Evolutionary conservation across 1,140 invertebrate genomes (phyloP).

Genomic region (Macrocentrus cingulum): DNA sequence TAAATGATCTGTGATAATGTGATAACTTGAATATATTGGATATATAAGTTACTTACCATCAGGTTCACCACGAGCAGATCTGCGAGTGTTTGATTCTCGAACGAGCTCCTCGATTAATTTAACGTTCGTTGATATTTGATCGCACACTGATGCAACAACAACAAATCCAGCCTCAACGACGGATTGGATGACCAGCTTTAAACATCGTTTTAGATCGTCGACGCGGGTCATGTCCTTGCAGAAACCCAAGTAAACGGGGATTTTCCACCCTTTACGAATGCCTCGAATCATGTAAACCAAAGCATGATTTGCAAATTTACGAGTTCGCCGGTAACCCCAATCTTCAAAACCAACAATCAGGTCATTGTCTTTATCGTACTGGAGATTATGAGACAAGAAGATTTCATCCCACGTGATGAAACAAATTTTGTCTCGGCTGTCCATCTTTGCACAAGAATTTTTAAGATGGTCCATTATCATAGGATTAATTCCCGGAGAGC

Average conservation of each 20-base stretch:
- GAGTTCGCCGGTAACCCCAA: slow-evolving; percentile 6
- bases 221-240: not conserved
- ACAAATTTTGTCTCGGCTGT: not conserved
- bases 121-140: slow-evolving; percentile 5
- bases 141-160: slow-evolving; percentile 14
- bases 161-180: not conserved
- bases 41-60: no score
- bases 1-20: no score
- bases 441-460: not conserved
- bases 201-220: not conserved
- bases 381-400: not conserved
- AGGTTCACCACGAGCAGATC: no score
- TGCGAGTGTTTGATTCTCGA: not conserved
- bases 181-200: not conserved
- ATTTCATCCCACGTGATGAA: slow-evolving; percentile 10
- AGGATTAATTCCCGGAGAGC: no score
- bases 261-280: not conserved
- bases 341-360: not conserved
- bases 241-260: slow-evolving; percentile 2
- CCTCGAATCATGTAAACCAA: not conserved
- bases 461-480: no score
- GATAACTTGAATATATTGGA: no score
- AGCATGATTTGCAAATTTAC: not conserved
- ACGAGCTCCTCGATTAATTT: not conserved
- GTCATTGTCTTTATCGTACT: not conserved